Evolutionary conservation across 2,888 invertebrate species (phyloP).

Genomic region (Mythimna ferrago): DNA sequence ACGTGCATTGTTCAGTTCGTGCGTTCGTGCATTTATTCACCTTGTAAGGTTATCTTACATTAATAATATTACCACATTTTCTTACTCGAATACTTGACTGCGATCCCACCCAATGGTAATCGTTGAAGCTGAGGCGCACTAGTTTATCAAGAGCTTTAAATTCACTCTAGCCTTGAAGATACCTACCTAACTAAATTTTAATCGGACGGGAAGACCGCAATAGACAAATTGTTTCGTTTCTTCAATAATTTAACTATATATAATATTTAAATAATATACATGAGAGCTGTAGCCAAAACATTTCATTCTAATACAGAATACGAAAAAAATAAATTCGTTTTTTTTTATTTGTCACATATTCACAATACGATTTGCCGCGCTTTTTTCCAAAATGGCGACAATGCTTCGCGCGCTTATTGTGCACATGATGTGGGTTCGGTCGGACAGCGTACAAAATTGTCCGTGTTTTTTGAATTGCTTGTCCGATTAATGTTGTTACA

Average conservation of each 20-base stretch:
- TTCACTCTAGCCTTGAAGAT: no score
- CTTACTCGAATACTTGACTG: no score
- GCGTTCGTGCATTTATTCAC: constrained; percentile 27
- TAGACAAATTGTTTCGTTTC: no score
- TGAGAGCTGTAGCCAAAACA: not conserved
- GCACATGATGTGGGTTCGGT: constrained; percentile 84
- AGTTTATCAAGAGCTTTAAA: no score
- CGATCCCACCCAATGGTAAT: no score
- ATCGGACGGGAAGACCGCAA: no score
- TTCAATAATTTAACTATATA: no score
- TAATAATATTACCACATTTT: constrained; percentile 26
- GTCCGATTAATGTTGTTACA: constrained; percentile 83
- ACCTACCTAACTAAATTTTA: no score
- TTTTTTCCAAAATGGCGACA: constrained; percentile 81
- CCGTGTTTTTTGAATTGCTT: constrained; percentile 82
- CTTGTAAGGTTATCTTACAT: constrained; percentile 14
- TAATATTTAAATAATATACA: constrained; percentile 11
- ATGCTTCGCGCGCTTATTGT: constrained; percentile 82
- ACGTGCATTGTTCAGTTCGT: constrained; percentile 9
- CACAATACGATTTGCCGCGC: constrained; percentile 74
- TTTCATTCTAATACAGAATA: constrained; percentile 30
- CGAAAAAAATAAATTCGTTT: constrained; percentile 71
- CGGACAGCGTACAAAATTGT: constrained; percentile 78
- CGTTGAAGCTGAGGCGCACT: no score
- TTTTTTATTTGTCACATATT: constrained; percentile 77